phyloP scores from a whole-genome alignment of 2,113 vertebrate genomes.

The Gnathonemus echidnorhynchus region DNA sequence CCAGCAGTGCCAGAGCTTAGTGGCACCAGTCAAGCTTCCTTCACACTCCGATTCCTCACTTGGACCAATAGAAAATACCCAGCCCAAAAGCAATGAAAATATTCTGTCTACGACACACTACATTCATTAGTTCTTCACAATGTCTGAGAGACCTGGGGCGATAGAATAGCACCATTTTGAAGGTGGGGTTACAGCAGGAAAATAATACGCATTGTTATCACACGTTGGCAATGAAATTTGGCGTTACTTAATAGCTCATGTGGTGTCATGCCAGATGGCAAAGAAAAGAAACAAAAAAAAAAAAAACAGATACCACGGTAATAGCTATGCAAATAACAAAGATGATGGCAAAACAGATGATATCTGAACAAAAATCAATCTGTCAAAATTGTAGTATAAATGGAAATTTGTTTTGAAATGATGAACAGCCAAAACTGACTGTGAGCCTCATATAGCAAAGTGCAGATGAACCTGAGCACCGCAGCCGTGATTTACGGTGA shows the following conservation, averaged over 20 bases:
- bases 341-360: not conserved
- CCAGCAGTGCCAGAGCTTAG: constrained; percentile 31
- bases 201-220: not conserved
- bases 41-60: constrained; percentile 28
- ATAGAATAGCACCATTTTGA: not conserved
- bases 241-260: not conserved
- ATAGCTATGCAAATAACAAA: not conserved
- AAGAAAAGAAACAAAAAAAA: not conserved
- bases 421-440: not conserved
- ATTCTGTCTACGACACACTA: not conserved
- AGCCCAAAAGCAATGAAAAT: not conserved
- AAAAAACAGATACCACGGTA: not conserved
- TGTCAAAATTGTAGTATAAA: not conserved
- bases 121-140: not conserved
- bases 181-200: not conserved
- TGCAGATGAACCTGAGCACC: not conserved
- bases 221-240: not conserved
- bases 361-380: not conserved
- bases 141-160: not conserved
- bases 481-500: not conserved
- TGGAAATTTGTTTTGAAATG: not conserved
- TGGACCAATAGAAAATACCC: not conserved
- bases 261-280: not conserved
- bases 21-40: constrained; percentile 35
- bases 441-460: not conserved